These are phyloP conservation scores for Campoplex nolae DNA, from an alignment of 2,888 invertebrate genomes.

Conservation along the genomic window DNA sequence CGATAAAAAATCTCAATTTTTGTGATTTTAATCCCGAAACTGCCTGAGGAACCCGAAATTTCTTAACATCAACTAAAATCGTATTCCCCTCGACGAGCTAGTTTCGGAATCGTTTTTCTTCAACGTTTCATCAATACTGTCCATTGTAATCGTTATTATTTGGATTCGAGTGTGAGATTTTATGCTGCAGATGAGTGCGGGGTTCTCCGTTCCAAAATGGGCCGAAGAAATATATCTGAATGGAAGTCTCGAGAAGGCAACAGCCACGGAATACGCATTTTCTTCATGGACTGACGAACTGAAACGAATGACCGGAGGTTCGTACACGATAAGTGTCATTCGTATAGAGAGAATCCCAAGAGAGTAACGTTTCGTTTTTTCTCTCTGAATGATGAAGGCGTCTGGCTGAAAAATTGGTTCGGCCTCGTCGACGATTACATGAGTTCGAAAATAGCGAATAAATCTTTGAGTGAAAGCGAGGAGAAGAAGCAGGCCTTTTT, in stretches of 20 bases:
- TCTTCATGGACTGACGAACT: slow-evolving; percentile 86
- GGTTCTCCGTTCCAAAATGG: slow-evolving; percentile 86
- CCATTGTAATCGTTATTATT: background rate
- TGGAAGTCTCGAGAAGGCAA: slow-evolving; percentile 86
- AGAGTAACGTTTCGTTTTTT: background rate
- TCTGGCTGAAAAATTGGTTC: slow-evolving; percentile 66
- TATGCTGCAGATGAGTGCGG: slow-evolving; percentile 31
- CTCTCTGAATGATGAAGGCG: slow-evolving; percentile 40
- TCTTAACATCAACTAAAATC: background rate
- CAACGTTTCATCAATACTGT: background rate
- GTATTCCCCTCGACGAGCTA: too few relatives aligned
- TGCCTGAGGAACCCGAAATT: background rate
- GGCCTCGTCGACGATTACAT: slow-evolving; percentile 60
- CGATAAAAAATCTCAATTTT: too few relatives aligned
- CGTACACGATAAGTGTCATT: slow-evolving; percentile 32
- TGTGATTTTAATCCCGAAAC: background rate
- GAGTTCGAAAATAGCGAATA: slow-evolving; percentile 8
- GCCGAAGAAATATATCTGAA: slow-evolving; percentile 85
- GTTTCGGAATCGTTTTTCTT: background rate
- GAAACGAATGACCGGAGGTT: slow-evolving; percentile 86
- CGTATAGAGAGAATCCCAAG: background rate
- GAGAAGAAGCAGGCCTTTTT: slow-evolving; percentile 73
- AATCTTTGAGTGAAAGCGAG: slow-evolving; percentile 34
- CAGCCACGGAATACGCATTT: slow-evolving; percentile 86
- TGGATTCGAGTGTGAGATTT: background rate